phyloP scores from a whole-genome alignment of 2,113 vertebrate genomes.

The Carassius carassius region DNA sequence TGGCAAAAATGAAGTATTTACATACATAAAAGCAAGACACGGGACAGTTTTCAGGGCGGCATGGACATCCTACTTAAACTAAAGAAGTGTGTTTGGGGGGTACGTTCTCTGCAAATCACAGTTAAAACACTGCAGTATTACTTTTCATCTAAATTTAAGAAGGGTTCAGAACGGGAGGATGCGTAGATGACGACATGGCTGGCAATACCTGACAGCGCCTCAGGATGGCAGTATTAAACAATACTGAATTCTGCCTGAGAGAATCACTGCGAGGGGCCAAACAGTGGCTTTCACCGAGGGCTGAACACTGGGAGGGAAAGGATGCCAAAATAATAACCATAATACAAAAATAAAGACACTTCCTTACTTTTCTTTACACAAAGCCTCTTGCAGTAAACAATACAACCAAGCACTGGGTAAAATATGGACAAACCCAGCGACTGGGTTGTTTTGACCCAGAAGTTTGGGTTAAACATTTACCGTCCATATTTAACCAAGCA shows the following conservation, averaged over 20 bases:
- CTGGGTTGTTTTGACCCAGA: no score
- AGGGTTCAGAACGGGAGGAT: background rate
- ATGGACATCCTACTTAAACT: background rate
- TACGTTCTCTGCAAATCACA: conserved; percentile 57
- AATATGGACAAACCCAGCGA: no score
- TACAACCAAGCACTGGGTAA: no score
- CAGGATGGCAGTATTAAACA: conserved; percentile 64
- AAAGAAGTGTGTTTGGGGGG: background rate
- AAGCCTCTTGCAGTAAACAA: background rate
- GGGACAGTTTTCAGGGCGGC: background rate
- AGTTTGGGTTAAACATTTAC: no score
- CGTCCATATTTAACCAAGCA: no score
- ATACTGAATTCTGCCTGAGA: conserved; percentile 12
- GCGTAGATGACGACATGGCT: conserved; percentile 8
- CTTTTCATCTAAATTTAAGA: conserved; percentile 40
- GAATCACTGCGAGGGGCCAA: background rate
- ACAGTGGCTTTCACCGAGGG: background rate
- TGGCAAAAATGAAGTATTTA: conserved; percentile 61
- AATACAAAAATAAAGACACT: conserved; percentile 38
- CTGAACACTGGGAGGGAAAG: conserved; percentile 14
- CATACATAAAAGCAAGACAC: conserved; percentile 30
- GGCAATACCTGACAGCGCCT: conserved; percentile 57
- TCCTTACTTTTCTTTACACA: conserved; percentile 47
- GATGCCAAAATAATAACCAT: background rate
- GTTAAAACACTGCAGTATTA: conserved; percentile 74